Percentiles rank a stretch among this genome's conserved stretches.
Conservation (phyloP, 2,888 invertebrate species). For the Catocala nupta region DNA sequence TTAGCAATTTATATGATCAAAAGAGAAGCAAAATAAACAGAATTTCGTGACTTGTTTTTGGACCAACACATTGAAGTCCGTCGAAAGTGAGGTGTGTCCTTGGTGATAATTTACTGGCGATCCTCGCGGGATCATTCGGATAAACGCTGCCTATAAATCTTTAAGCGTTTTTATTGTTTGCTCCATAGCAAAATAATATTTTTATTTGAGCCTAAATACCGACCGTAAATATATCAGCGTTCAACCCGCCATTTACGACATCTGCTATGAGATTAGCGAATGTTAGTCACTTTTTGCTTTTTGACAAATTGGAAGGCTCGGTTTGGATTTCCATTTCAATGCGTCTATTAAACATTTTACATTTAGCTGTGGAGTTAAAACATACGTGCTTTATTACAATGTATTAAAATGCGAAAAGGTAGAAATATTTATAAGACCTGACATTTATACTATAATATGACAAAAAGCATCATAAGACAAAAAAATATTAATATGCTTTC, state of each 20-base stretch:
- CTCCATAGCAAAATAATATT: slow-evolving; percentile 57
- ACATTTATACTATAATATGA: too few relatives aligned
- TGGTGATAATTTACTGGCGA: slow-evolving; percentile 66
- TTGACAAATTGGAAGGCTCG: background rate
- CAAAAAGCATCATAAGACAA: too few relatives aligned
- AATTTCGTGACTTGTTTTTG: slow-evolving; percentile 15
- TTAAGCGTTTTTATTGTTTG: slow-evolving; percentile 62
- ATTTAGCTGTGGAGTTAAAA: too few relatives aligned
- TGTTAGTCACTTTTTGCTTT: slow-evolving; percentile 46
- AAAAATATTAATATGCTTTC: too few relatives aligned
- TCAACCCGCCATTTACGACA: slow-evolving; percentile 51
- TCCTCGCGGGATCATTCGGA: slow-evolving; percentile 68
- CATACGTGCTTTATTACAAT: too few relatives aligned
- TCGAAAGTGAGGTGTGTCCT: slow-evolving; percentile 40
- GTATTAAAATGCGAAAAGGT: too few relatives aligned
- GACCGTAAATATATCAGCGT: slow-evolving; percentile 53
- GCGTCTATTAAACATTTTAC: too few relatives aligned
- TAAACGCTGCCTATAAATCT: slow-evolving; percentile 70
- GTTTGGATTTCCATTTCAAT: background rate
- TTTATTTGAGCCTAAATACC: slow-evolving; percentile 57
- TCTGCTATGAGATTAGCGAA: slow-evolving; percentile 51
- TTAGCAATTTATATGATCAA: slow-evolving; percentile 4
- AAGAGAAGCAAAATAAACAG: slow-evolving; percentile 4
- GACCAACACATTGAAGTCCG: slow-evolving; percentile 20
- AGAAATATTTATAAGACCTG: too few relatives aligned